Evolutionary conservation across 2,113 vertebrate species (phyloP).

Genomic region (Python bivittatus): DNA sequence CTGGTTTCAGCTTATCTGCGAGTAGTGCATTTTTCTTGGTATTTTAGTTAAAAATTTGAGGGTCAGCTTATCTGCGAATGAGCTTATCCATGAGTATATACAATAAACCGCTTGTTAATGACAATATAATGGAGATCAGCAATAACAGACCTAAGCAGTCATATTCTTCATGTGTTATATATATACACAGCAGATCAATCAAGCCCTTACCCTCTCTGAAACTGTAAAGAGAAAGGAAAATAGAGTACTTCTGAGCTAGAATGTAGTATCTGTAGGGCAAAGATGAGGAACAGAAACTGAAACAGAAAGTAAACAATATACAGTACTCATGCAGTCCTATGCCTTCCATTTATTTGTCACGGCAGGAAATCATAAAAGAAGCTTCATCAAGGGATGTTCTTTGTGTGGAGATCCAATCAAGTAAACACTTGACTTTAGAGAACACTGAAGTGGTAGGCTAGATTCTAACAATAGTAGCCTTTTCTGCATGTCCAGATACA

Average conservation of each 20-base stretch:
- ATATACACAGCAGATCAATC: no score
- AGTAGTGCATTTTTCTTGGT: no score
- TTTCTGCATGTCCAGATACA: neutral
- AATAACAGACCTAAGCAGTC: no score
- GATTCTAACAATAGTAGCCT: neutral
- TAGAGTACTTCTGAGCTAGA: neutral
- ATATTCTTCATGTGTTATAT: no score
- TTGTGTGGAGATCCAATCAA: neutral
- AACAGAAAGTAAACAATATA: neutral
- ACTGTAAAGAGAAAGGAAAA: neutral
- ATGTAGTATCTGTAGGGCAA: neutral
- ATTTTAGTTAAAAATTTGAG: no score
- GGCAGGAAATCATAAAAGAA: neutral
- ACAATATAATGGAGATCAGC: no score
- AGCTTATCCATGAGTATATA: no score
- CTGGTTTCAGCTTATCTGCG: no score
- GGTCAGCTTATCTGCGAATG: no score
- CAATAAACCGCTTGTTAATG: no score
- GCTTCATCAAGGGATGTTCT: neutral
- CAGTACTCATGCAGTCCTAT: neutral
- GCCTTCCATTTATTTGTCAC: neutral
- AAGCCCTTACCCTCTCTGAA: neutral
- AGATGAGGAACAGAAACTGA: neutral
- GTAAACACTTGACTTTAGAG: neutral
- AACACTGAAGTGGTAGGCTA: neutral